Conservation (phyloP, 2,797 vertebrate genomes). For the Poeciliopsis turneri region DNA sequence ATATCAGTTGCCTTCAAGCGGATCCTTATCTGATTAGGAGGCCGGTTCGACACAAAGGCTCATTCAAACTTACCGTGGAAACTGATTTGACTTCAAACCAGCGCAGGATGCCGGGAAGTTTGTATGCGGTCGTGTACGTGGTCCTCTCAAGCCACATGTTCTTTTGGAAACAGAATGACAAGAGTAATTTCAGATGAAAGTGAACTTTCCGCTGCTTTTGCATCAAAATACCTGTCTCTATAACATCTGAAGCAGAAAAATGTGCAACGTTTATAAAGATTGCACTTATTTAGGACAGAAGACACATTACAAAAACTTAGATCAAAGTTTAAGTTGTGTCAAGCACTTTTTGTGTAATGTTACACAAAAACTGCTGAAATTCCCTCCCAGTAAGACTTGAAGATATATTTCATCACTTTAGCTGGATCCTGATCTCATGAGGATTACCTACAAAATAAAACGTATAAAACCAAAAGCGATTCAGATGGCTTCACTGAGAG, state of each 20-base stretch:
- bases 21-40: conserved; percentile 59
- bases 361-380: neutral
- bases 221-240: neutral
- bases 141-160: conserved; percentile 88
- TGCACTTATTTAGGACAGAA: neutral
- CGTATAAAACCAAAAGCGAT: neutral
- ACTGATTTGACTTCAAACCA: conserved; percentile 84
- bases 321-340: conserved; percentile 19
- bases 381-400: neutral
- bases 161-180: conserved; percentile 48
- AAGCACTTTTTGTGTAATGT: conserved; percentile 3
- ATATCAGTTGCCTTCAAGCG: conserved; percentile 56
- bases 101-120: conserved; percentile 84
- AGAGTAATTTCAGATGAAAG: neutral
- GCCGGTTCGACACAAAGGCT: conserved; percentile 23
- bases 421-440: neutral
- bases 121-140: conserved; percentile 82
- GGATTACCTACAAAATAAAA: neutral
- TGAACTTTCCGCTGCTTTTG: neutral
- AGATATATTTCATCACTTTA: neutral
- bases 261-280: neutral
- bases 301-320: conserved; percentile 18
- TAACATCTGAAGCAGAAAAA: neutral
- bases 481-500: neutral
- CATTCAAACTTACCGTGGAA: conserved; percentile 76